Percentiles rank a stretch among this genome's conserved stretches.
Conservation (phyloP, 2,888 invertebrate genomes). For the Agrochola macilenta region DNA sequence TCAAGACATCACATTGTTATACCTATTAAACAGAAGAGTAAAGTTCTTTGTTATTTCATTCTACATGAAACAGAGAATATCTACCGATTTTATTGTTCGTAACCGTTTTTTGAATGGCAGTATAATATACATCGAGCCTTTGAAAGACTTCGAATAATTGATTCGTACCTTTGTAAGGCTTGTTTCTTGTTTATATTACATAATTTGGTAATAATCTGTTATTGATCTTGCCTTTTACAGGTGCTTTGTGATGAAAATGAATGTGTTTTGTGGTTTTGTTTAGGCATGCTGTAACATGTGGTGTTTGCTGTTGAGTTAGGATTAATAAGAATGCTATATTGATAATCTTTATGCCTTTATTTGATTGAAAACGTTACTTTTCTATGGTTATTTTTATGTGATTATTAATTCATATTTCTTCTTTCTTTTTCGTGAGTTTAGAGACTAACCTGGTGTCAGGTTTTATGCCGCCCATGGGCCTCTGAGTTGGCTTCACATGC, state of each 20-base stretch:
- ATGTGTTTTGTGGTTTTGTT: slow-evolving; percentile 45
- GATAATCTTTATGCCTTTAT: not conserved
- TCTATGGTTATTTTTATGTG: too few relatives aligned
- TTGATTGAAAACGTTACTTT: not conserved
- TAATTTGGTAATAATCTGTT: slow-evolving; percentile 70
- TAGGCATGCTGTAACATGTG: slow-evolving; percentile 3
- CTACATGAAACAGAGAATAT: slow-evolving; percentile 41
- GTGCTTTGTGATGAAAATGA: slow-evolving; percentile 47
- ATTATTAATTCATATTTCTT: not conserved
- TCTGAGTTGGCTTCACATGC: too few relatives aligned
- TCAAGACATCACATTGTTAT: slow-evolving; percentile 22
- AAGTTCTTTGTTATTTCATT: slow-evolving; percentile 34
- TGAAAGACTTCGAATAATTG: slow-evolving; percentile 70
- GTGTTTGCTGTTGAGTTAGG: not conserved
- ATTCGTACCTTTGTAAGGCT: slow-evolving; percentile 66
- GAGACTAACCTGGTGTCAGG: too few relatives aligned
- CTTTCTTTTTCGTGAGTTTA: too few relatives aligned
- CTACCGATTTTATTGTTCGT: slow-evolving; percentile 65
- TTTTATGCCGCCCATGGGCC: too few relatives aligned
- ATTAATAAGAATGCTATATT: not conserved
- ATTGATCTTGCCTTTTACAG: slow-evolving; percentile 64
- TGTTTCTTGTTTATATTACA: slow-evolving; percentile 68
- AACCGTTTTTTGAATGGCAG: slow-evolving; percentile 65
- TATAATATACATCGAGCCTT: slow-evolving; percentile 60
- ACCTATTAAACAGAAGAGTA: slow-evolving; percentile 36